Evolutionary conservation across 2,113 vertebrate species (phyloP).

Genomic region (Daphoenositta chrysoptera): DNA sequence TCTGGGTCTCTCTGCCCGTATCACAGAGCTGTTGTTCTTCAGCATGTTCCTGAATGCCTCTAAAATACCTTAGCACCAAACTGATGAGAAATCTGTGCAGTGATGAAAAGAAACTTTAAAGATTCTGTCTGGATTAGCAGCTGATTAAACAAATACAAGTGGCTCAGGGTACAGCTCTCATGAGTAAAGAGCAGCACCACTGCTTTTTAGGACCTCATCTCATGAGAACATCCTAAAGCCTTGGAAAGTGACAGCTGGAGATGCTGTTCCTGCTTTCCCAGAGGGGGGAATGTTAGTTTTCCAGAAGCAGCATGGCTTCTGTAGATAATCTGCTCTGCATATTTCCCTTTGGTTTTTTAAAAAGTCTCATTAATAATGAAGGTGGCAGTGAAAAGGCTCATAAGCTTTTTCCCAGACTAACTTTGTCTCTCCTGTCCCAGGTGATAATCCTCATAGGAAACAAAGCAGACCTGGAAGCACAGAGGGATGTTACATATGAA

Average conservation of each 20-base stretch:
- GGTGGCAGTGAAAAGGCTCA: not conserved
- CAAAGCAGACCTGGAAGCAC: constrained; percentile 97
- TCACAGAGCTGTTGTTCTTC: not conserved
- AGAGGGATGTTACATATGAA: constrained; percentile 98
- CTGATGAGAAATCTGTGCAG: not conserved
- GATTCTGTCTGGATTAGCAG: not conserved
- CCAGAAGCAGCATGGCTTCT: not conserved
- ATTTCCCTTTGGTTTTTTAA: not conserved
- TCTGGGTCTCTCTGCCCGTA: not conserved
- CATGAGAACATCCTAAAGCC: not conserved
- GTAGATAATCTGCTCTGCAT: not conserved
- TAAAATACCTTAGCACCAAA: not conserved
- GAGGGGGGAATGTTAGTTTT: not conserved
- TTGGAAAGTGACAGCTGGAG: not conserved
- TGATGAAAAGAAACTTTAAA: not conserved
- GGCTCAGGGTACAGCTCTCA: not conserved
- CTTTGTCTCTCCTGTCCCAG: constrained; percentile 70
- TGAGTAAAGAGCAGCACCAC: not conserved
- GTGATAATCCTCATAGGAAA: constrained; percentile 99
- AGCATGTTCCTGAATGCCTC: not conserved
- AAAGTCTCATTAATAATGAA: not conserved
- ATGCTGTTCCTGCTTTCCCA: not conserved
- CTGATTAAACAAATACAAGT: not conserved
- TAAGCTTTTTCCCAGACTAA: not conserved
- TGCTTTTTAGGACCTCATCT: not conserved